These are phyloP conservation scores for Thymelicus lineola DNA, from an alignment of 2,888 invertebrate species.

Conservation along the genomic window DNA sequence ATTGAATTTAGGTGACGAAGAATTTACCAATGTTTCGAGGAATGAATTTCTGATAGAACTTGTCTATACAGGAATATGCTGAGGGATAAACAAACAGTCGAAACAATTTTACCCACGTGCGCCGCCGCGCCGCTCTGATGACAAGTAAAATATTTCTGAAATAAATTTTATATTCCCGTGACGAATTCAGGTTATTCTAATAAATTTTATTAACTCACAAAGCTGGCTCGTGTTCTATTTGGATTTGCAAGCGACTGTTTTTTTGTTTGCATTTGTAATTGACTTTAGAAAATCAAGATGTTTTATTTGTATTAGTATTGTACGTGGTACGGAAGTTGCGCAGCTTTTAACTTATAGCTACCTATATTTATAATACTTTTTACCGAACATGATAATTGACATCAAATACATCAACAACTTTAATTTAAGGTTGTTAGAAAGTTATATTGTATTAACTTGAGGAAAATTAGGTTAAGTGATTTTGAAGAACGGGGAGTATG, in stretches of 20 bases:
- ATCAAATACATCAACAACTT: too few relatives aligned
- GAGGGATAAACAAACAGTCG: conserved; percentile 11
- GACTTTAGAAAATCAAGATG: background rate
- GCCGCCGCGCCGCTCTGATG: background rate
- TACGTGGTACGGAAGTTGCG: too few relatives aligned
- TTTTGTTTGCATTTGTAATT: background rate
- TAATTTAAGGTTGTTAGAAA: too few relatives aligned
- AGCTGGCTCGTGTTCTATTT: background rate
- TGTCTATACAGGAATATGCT: background rate
- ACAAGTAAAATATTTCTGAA: background rate
- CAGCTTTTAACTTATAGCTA: too few relatives aligned
- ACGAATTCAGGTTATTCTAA: background rate
- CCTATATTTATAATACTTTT: too few relatives aligned
- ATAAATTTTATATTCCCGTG: background rate
- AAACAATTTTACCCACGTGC: conserved; percentile 4
- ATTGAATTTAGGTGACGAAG: conserved; percentile 9
- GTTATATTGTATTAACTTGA: too few relatives aligned
- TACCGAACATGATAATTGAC: too few relatives aligned
- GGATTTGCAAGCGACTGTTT: background rate
- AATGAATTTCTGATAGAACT: conserved; percentile 13
- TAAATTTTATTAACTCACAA: background rate
- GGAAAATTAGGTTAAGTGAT: too few relatives aligned
- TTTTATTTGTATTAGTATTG: background rate
- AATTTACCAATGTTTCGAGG: background rate
- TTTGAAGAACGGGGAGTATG: too few relatives aligned